Evolutionary conservation across 35 echinoderm and acorn worm species (phyloP).

Genomic region (Heliocidaris erythrogramma): DNA sequence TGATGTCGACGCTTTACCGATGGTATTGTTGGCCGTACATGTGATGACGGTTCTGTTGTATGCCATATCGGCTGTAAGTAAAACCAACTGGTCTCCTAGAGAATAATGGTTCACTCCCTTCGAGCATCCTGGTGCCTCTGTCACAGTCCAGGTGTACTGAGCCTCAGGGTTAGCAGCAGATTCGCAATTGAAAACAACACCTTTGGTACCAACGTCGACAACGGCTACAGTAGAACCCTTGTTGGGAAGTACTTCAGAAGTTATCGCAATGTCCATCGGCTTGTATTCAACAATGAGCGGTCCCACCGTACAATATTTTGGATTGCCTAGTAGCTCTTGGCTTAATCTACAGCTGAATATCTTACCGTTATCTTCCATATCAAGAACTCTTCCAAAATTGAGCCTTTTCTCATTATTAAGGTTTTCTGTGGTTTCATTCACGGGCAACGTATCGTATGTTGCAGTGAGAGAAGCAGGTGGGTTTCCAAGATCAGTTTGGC

Average conservation of each 20-base stretch:
- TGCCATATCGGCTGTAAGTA: neutral
- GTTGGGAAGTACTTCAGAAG: neutral
- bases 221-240: too few relatives aligned
- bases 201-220: neutral
- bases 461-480: neutral
- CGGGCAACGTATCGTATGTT: neutral
- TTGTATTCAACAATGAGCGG: neutral
- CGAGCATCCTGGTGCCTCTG: neutral
- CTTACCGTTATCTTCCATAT: constrained; percentile 37
- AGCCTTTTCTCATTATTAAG: neutral
- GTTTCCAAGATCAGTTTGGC: neutral
- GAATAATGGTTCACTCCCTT: neutral
- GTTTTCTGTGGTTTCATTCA: neutral
- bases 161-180: neutral
- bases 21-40: constrained; percentile 17
- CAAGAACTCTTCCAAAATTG: neutral
- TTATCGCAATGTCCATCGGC: constrained; percentile 6
- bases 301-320: neutral
- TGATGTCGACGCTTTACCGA: neutral
- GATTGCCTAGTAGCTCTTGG: neutral
- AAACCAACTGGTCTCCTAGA: neutral
- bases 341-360: neutral
- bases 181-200: constrained; percentile 8
- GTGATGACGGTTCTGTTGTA: neutral
- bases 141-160: constrained; percentile 1